phyloP scores from a whole-genome alignment of 2,888 invertebrate species.

The Hyposoter dolosus region DNA sequence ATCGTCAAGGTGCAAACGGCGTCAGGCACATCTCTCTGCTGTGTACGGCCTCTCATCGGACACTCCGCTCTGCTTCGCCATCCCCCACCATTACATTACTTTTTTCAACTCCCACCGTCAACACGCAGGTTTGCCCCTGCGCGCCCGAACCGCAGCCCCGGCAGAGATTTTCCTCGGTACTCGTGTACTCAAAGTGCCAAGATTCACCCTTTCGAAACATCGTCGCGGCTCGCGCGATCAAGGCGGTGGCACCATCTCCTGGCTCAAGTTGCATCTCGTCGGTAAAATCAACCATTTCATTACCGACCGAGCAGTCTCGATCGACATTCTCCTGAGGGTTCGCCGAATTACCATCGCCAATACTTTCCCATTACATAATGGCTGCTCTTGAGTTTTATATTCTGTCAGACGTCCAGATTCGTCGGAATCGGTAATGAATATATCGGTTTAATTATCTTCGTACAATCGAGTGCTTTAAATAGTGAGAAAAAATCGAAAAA shows the following conservation, averaged over 20 bases:
- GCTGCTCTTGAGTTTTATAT: slow-evolving; percentile 29
- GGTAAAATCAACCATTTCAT: neutral
- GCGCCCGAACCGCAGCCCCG: slow-evolving; percentile 28
- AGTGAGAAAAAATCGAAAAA: neutral
- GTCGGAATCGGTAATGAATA: slow-evolving; percentile 48
- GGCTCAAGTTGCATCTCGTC: neutral
- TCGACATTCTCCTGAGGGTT: neutral
- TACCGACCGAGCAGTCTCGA: neutral
- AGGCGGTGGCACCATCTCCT: slow-evolving; percentile 20
- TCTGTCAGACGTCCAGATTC: slow-evolving; percentile 54
- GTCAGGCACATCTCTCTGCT: slow-evolving; percentile 10
- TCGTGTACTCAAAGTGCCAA: neutral
- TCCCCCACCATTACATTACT: slow-evolving; percentile 38
- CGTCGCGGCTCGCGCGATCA: too few species aligned
- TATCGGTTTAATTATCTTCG: neutral
- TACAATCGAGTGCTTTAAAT: neutral
- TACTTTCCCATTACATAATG: slow-evolving; percentile 45
- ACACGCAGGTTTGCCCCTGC: slow-evolving; percentile 28
- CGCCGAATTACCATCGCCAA: neutral
- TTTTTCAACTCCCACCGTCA: slow-evolving; percentile 43
- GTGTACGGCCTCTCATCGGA: slow-evolving; percentile 34
- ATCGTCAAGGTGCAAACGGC: slow-evolving; percentile 16
- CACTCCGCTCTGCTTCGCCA: slow-evolving; percentile 43
- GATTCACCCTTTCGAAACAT: slow-evolving; percentile 11
- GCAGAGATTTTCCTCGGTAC: slow-evolving; percentile 26